A percentile compares a stretch with the other conserved stretches of the same genome.
Conservation (phyloP, 1,140 invertebrate genomes). For the Ruditapes philippinarum region DNA sequence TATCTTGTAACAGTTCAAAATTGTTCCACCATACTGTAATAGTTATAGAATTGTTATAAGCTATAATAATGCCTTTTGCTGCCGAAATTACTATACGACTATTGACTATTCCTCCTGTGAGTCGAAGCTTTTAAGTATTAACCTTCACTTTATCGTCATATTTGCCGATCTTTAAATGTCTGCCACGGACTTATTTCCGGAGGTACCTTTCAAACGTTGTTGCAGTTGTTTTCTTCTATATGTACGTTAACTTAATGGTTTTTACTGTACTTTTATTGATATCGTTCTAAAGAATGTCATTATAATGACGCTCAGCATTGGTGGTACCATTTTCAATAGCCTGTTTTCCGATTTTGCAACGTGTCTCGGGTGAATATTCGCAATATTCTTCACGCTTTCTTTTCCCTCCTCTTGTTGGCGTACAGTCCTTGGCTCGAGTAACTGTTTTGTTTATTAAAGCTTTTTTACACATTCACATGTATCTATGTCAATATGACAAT, state of each 20-base stretch:
- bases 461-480: no score
- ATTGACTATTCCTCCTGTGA: neutral
- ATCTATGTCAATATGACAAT: no score
- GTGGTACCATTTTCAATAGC: conserved; percentile 43
- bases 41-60: no score
- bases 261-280: conserved; percentile 39
- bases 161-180: neutral
- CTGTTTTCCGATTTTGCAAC: neutral
- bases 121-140: neutral
- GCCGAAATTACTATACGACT: neutral
- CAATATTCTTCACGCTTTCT: conserved; percentile 4
- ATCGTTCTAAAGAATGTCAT: neutral
- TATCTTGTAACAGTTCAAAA: no score
- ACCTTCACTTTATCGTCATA: neutral
- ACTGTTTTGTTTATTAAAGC: neutral
- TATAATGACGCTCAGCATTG: neutral
- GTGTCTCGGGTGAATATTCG: no score
- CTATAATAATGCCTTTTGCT: neutral
- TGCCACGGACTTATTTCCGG: neutral
- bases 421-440: neutral
- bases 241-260: neutral
- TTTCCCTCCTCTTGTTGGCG: neutral
- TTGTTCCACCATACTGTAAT: no score
- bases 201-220: neutral
- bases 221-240: neutral